Base-by-base conservation (phyloP, 2,888 invertebrate genomes). In the Ceratothoa steindachneri region DNA sequence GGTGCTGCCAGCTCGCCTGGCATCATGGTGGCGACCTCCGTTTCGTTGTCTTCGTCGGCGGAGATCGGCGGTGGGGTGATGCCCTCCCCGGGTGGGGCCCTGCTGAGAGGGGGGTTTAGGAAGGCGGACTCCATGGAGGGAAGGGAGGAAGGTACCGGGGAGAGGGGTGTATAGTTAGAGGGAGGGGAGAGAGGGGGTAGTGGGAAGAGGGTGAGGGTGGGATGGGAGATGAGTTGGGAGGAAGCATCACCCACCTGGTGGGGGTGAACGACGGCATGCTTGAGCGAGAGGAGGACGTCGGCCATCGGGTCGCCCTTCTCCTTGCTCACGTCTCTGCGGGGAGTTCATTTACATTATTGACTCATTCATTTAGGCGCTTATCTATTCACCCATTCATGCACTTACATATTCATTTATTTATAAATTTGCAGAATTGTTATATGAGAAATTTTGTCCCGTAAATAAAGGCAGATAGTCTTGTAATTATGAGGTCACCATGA, bases 191-290 rank as follows among this genome's bases (percentile, higher is more conserved):
- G 55, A 24, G 68, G 30, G 31, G 71, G 71, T 30, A 73, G 30
- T 67, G 69, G 60, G 68, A 73, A 5, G 60, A 67, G 55, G 1
- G 53, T n/a, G 5, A 30, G 9, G 22, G 30, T 30, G 19, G 65
- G 15, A 66, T 15, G n/a, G 24, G 60, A 60, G 66, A 71, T 30
- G 65, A 28, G 52, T 31, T 19, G 41, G 27, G 9, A 67, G 24
- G 66, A 19, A 41, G 3, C 67, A 19, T 71, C 73, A 75, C 75
- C 73, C 65, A 78, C 78, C 78, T 78, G 78, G 53, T 78, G 78
- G 22, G 93, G 91, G 84, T 93, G 93, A 52, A 93, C 91, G 74
- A 93, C 92, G 60, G 93, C 92, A 84, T 93, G 93, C 84, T 94
- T 94, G 81, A 94, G 86, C 0, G 93, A 93, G 82, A 94, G 87